Conservation (phyloP, 2,888 invertebrate species). For the Brachynemurus nebulosus region DNA sequence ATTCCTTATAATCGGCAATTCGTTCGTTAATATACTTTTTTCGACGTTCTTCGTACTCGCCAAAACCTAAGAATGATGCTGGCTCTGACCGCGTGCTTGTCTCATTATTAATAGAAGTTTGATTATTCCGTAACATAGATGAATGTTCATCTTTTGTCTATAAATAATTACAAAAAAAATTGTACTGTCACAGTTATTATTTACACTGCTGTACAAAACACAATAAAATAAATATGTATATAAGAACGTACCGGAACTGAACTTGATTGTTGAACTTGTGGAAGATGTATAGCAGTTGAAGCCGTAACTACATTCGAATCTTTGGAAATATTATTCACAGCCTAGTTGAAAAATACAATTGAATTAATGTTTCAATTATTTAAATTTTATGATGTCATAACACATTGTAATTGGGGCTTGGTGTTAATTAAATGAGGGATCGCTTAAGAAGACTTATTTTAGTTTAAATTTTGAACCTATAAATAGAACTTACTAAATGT, state of each 20-base stretch:
- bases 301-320: too few relatives aligned
- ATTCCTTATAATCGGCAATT: conserved; percentile 41
- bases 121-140: conserved; percentile 43
- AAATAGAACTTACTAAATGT: too few relatives aligned
- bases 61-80: conserved; percentile 41
- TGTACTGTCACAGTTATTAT: too few relatives aligned
- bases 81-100: conserved; percentile 35
- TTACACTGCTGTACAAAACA: background rate
- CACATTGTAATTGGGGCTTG: background rate
- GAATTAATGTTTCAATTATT: background rate
- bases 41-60: conserved; percentile 41
- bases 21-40: conserved; percentile 37
- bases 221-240: background rate
- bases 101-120: conserved; percentile 40
- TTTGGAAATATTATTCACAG: background rate
- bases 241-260: too few relatives aligned
- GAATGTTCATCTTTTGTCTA: background rate
- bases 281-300: too few relatives aligned
- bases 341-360: background rate
- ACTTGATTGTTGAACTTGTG: too few relatives aligned
- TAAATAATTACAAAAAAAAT: background rate
- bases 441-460: too few relatives aligned
- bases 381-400: background rate
- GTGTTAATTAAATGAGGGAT: too few relatives aligned
- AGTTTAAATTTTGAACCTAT: too few relatives aligned